Conservation (phyloP, 2,113 vertebrate species). For the Lophius piscatorius region DNA sequence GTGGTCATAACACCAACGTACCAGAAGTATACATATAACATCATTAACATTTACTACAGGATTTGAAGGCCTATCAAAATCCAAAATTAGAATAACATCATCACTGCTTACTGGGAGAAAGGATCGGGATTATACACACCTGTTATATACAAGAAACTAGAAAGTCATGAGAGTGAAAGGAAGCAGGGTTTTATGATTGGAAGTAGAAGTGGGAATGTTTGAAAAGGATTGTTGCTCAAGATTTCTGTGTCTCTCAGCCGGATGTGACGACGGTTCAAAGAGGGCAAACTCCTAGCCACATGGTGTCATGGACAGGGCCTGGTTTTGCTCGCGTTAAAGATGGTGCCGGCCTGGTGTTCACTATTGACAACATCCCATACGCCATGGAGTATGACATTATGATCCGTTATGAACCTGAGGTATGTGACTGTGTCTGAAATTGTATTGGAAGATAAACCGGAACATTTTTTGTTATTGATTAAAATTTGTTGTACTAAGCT, state of each 20-base stretch:
- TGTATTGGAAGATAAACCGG: too few relatives aligned
- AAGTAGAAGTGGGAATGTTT: background rate
- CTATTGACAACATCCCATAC: conserved; percentile 80
- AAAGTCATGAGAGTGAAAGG: too few relatives aligned
- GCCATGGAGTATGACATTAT: conserved; percentile 90
- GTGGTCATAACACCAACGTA: too few relatives aligned
- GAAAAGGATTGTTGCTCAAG: background rate
- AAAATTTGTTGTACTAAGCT: background rate
- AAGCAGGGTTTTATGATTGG: too few relatives aligned
- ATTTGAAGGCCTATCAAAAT: too few relatives aligned
- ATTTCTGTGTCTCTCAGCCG: conserved; percentile 63
- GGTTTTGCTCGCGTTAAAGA: conserved; percentile 86
- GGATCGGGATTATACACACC: too few relatives aligned
- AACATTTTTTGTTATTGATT: too few relatives aligned
- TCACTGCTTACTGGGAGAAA: too few relatives aligned
- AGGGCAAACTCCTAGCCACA: conserved; percentile 61
- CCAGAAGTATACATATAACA: too few relatives aligned
- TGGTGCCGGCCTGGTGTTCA: conserved; percentile 86
- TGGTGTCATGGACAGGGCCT: conserved; percentile 83
- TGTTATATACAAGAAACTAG: too few relatives aligned
- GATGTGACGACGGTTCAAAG: conserved; percentile 78
- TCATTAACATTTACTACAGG: too few relatives aligned
- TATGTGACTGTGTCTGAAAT: conserved; percentile 44
- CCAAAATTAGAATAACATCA: too few relatives aligned
- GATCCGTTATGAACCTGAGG: conserved; percentile 87